Evolutionary conservation across 2,113 vertebrate genomes (phyloP).

Genomic region (Acinonyx jubatus): DNA sequence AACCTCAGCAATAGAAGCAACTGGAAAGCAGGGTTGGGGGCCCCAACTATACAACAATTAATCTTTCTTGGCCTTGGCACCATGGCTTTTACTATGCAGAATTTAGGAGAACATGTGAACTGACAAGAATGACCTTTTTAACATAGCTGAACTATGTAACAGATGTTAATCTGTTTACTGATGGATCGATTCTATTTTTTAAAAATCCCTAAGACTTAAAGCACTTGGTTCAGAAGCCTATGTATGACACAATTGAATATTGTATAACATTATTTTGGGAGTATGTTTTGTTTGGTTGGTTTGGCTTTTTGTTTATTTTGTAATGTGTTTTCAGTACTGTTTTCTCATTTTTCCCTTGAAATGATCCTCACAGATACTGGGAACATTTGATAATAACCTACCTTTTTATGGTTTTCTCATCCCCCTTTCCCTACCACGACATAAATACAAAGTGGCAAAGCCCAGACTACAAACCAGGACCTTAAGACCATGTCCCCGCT

Average conservation of each 20-base stretch:
- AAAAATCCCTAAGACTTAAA: not conserved
- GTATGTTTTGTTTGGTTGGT: not conserved
- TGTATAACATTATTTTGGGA: not conserved
- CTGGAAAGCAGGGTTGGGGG: not conserved
- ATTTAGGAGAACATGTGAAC: not conserved
- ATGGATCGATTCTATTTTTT: not conserved
- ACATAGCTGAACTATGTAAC: not conserved
- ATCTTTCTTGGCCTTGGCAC: not conserved
- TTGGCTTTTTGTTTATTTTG: not conserved
- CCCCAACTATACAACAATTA: not conserved
- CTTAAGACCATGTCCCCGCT: not conserved
- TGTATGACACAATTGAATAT: not conserved
- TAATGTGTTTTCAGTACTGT: not conserved
- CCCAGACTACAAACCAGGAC: not conserved
- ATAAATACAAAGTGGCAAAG: not conserved
- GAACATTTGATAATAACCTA: not conserved
- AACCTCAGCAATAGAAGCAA: not conserved
- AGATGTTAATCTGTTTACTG: not conserved
- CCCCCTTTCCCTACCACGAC: not conserved
- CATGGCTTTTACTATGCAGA: not conserved
- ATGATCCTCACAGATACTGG: not conserved
- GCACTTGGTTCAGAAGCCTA: not conserved
- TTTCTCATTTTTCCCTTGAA: conserved; percentile 20
- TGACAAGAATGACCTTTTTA: not conserved
- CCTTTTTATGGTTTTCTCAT: not conserved